Conservation (phyloP, 2,113 vertebrate species). For the Grus americana region DNA sequence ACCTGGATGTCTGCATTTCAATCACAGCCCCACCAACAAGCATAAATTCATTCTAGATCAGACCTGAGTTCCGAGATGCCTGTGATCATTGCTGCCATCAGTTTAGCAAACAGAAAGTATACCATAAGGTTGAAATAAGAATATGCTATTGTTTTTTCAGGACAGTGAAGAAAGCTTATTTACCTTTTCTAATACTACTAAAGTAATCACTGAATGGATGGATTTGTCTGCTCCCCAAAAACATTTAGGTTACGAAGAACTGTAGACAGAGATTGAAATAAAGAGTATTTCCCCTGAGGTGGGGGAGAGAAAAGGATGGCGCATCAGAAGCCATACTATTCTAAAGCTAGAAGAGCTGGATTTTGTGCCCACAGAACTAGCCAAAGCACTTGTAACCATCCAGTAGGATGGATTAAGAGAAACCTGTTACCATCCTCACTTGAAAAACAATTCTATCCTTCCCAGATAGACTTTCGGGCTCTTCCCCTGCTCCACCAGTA, state of each 20-base stretch:
- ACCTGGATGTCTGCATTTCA: neutral
- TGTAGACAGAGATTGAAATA: neutral
- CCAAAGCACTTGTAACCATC: neutral
- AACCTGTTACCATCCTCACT: neutral
- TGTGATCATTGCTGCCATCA: neutral
- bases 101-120: neutral
- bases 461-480: neutral
- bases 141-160: neutral
- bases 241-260: neutral
- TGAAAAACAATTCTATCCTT: neutral
- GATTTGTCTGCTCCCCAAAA: neutral
- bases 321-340: neutral
- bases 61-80: neutral
- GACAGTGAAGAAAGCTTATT: neutral
- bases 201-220: neutral
- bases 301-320: neutral
- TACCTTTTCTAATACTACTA: neutral
- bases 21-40: neutral
- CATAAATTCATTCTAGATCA: neutral
- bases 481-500: neutral
- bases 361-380: neutral
- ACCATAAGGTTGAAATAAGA: neutral
- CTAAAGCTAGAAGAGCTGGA: neutral
- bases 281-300: neutral
- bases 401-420: neutral